Base-by-base conservation (phyloP, 2,113 vertebrate genomes). In the Pavo muticus region DNA sequence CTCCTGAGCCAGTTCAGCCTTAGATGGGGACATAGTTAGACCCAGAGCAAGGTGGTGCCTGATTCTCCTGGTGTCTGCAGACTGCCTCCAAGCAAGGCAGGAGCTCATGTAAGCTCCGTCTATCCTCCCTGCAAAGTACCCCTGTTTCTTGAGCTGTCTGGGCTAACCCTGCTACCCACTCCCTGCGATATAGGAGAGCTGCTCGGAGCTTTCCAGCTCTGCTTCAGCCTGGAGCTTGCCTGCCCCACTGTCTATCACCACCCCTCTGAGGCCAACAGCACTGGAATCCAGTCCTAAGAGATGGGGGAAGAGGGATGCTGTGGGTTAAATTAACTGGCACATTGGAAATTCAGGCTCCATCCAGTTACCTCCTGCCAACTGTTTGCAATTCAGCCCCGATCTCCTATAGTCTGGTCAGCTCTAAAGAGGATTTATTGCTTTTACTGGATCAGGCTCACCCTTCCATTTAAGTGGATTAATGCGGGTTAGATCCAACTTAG, bases 391-490 rank as follows among this genome's bases (percentile, higher is more conserved):
- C 87, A 88, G 80, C 47, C 45, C 61, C 6, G 1, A 74, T 79
- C 47, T 75, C 40, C 89, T 77, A 10, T 35, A 73, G 74, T 89
- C 88, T 91, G 87, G 80, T 94, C 86, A 92, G 86, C 70, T 89
- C 67, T 88, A 90, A 93, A 85, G 90, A 95, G 94, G 96, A 95
- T 95, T 96, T 95, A 92, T 85, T 91, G 88, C 80, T 92, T 96
- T 96, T 94, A 90, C 95, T 95, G 95, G 93, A 95, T 95, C 90
- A 95, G 71, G 77, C 74, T 95, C 68, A 93, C 94, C 88, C 90
- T 87, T 89, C 91, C 88, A 88, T 92, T 91, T 94, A 97, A 94
- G 94, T 94, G 96, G 93, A 94, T 96, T 96, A 96, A 82, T 84
- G 87, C 64, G 87, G 72, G 95, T 93, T 96, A 94, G 91, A 76